Evolutionary conservation across 2,888 invertebrate species (phyloP).

Genomic region (Fissipunctia ypsillon): DNA sequence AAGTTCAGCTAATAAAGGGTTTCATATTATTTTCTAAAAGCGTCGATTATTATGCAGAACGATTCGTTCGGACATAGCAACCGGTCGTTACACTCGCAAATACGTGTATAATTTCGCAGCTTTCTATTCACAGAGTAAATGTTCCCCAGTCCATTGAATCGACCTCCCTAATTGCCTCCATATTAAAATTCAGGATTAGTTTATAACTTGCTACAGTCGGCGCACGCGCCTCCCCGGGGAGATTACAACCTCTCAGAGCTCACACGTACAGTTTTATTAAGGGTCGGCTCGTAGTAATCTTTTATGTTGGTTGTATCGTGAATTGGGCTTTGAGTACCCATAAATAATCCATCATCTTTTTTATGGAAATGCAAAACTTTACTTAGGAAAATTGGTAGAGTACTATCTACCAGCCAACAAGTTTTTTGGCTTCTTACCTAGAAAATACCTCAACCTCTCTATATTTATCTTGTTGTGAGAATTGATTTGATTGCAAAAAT

Average conservation of each 20-base stretch:
- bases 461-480: too few relatives aligned
- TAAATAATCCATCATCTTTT: slow-evolving; percentile 10
- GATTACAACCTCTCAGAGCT: slow-evolving; percentile 24
- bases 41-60: slow-evolving; percentile 15
- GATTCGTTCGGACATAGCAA: neutral
- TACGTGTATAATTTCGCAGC: slow-evolving; percentile 22
- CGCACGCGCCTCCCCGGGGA: slow-evolving; percentile 28
- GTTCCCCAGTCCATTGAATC: slow-evolving; percentile 10
- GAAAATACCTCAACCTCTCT: neutral
- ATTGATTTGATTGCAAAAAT: too few relatives aligned
- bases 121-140: slow-evolving; percentile 30
- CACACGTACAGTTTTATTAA: slow-evolving; percentile 38
- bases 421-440: neutral
- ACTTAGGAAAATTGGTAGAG: neutral
- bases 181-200: slow-evolving; percentile 49
- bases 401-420: neutral
- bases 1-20: neutral
- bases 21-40: neutral
- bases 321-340: neutral
- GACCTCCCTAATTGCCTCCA: slow-evolving; percentile 30
- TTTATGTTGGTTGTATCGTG: slow-evolving; percentile 18
- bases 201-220: slow-evolving; percentile 24
- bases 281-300: slow-evolving; percentile 3
- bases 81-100: slow-evolving; percentile 21
- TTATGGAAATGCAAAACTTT: neutral